Evolutionary conservation across 2,113 vertebrate genomes (phyloP).

Genomic region (Rafetus swinhoei): DNA sequence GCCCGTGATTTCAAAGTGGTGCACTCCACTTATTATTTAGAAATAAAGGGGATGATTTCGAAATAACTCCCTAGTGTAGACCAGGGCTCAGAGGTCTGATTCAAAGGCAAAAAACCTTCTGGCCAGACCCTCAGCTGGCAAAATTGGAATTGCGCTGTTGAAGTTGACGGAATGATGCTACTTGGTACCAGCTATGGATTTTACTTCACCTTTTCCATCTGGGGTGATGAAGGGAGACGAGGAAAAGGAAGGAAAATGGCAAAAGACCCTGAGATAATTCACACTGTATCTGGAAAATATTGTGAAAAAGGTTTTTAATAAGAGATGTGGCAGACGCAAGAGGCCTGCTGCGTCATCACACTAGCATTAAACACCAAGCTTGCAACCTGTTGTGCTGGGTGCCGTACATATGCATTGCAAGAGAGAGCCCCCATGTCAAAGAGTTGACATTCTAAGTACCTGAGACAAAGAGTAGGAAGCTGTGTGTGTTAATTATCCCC

Average conservation of each 20-base stretch:
- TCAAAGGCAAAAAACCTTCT: background rate
- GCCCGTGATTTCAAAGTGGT: no score
- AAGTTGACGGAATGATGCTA: background rate
- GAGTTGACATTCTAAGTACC: background rate
- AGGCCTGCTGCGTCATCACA: background rate
- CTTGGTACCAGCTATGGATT: background rate
- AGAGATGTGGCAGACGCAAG: background rate
- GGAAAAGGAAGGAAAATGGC: background rate
- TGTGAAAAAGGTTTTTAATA: background rate
- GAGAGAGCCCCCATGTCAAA: background rate
- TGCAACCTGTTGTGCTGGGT: background rate
- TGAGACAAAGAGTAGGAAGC: background rate
- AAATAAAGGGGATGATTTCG: no score
- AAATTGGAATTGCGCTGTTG: background rate
- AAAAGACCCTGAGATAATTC: background rate
- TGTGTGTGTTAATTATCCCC: background rate
- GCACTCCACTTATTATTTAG: no score
- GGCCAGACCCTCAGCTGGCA: background rate
- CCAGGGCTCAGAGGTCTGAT: background rate
- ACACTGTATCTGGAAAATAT: background rate
- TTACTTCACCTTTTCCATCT: background rate
- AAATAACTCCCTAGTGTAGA: no score
- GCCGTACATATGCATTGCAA: background rate
- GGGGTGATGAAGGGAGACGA: background rate
- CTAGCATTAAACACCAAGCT: background rate